These are phyloP conservation scores for Scelioninae gen. 1 DNA, from an alignment of 2,888 invertebrate species.

Conservation along the genomic window DNA sequence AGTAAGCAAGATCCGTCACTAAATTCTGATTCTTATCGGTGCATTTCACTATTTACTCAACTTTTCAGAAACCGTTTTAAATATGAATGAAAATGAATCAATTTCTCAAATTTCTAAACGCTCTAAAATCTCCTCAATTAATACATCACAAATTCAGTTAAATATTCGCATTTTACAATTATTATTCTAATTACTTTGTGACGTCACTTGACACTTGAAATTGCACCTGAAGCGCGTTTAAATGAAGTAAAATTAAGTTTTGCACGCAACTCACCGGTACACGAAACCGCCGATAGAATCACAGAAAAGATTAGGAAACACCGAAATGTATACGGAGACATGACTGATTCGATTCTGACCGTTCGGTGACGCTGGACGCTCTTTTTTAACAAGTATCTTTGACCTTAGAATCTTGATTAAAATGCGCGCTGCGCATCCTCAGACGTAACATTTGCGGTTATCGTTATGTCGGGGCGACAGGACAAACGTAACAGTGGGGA, in stretches of 20 bases:
- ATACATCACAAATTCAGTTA: too few relatives aligned
- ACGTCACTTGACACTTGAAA: slow-evolving; percentile 41
- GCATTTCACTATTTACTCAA: slow-evolving; percentile 9
- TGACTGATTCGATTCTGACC: slow-evolving; percentile 79
- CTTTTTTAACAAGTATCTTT: slow-evolving; percentile 82
- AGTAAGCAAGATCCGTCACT: slow-evolving; percentile 1
- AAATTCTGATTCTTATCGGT: neutral
- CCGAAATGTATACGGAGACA: slow-evolving; percentile 73
- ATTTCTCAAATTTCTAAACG: neutral
- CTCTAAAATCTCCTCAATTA: too few relatives aligned
- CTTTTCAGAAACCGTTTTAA: slow-evolving; percentile 13
- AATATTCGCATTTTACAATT: neutral
- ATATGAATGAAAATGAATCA: neutral
- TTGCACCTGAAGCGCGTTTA: slow-evolving; percentile 13
- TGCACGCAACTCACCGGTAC: slow-evolving; percentile 75
- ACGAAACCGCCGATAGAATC: slow-evolving; percentile 57
- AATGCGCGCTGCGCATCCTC: slow-evolving; percentile 76
- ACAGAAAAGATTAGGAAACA: slow-evolving; percentile 56
- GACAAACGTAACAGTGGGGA: slow-evolving; percentile 36
- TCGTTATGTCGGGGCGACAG: slow-evolving; percentile 35
- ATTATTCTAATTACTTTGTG: slow-evolving; percentile 9
- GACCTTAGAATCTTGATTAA: slow-evolving; percentile 81
- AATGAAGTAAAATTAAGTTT: slow-evolving; percentile 4
- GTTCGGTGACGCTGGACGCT: slow-evolving; percentile 73
- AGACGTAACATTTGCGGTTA: slow-evolving; percentile 65